Base-by-base conservation (phyloP, 2,797 vertebrate species). In the Platalea minor region DNA sequence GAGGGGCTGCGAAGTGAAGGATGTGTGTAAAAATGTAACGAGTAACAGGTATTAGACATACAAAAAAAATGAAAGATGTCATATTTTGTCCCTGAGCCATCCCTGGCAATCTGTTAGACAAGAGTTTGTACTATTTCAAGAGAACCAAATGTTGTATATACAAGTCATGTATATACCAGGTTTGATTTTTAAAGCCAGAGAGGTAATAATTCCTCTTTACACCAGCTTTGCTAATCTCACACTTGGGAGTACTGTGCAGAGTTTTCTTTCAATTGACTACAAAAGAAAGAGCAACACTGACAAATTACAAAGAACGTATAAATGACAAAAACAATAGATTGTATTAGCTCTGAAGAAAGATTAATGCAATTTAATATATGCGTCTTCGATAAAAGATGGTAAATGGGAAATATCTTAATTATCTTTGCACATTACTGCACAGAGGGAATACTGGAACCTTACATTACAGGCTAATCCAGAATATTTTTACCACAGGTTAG, bases 321-420 rank as follows among this genome's bases (percentile, higher is more conserved):
- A 76, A 67, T 64, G 31, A 76, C 60, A 94, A 85, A 94, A 93
- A 12, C 29, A 89, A 84, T n/a, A 54, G 53, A 48, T 8, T 54
- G 35, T 26, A 48, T 84, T 33, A 79, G 35, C 76, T 68, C 56
- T 85, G 51, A 93, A 95, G 85, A 89, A 87, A 91, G 56, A 91
- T 77, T 74, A 91, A 96, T 43, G 25, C 37, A 57, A 89, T 87
- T 79, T 91, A 89, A 79, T 89, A 87, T 1, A 41, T 2, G 8
- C 4, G 0, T 33, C 78, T 91, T 31, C 61, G 53, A 85, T 53
- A 92, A 85, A 94, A 93, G 80, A 88, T 11, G 12, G 26, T 23
- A 87, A 88, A 67, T 59, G 46, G 61, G 37, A 91, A 87, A 91
- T 37, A 45, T 83, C 70, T 89, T 95, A 29, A 95, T 93, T 88